Percentiles rank a stretch among this genome's conserved stretches.
phyloP scores from a whole-genome alignment of 2,113 vertebrate species.

The Poeciliopsis turrubarensis region DNA sequence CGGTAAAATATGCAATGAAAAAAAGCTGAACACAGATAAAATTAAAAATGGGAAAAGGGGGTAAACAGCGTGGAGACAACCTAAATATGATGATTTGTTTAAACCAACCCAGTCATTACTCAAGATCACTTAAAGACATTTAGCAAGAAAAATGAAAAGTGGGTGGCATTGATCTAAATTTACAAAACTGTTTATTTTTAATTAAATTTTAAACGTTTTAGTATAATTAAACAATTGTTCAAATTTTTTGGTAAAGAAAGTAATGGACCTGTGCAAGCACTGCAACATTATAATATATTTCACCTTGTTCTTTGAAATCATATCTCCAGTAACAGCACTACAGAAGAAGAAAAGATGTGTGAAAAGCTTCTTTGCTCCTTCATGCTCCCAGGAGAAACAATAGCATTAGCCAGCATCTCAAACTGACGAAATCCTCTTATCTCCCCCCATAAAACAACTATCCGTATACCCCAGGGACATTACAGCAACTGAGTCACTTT shows the following conservation, averaged over 20 bases:
- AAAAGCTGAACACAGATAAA: slow-evolving; percentile 25
- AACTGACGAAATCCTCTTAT: slow-evolving; percentile 79
- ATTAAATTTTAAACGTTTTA: not conserved
- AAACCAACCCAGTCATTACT: slow-evolving; percentile 35
- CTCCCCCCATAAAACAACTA: slow-evolving; percentile 73
- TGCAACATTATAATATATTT: slow-evolving; percentile 43
- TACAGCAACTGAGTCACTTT: slow-evolving; percentile 66
- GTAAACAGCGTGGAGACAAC: slow-evolving; percentile 23
- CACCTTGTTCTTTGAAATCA: slow-evolving; percentile 60
- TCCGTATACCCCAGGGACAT: slow-evolving; percentile 69
- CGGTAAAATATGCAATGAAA: slow-evolving; percentile 27
- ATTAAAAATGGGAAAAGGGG: slow-evolving; percentile 19
- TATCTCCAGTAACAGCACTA: slow-evolving; percentile 65
- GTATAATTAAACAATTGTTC: slow-evolving; percentile 12
- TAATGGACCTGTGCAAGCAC: slow-evolving; percentile 22
- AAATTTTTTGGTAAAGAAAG: not conserved
- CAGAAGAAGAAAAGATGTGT: slow-evolving; percentile 63
- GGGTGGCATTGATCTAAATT: not conserved
- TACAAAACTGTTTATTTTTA: not conserved
- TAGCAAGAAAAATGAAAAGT: slow-evolving; percentile 13
- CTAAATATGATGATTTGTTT: slow-evolving; percentile 37
- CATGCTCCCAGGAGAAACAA: slow-evolving; percentile 71
- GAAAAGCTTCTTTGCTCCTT: slow-evolving; percentile 73
- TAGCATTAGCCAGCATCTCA: slow-evolving; percentile 75
- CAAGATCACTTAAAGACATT: slow-evolving; percentile 31